Evolutionary conservation across 2,797 vertebrate genomes (phyloP).

Genomic region (Sandelia bainsii): DNA sequence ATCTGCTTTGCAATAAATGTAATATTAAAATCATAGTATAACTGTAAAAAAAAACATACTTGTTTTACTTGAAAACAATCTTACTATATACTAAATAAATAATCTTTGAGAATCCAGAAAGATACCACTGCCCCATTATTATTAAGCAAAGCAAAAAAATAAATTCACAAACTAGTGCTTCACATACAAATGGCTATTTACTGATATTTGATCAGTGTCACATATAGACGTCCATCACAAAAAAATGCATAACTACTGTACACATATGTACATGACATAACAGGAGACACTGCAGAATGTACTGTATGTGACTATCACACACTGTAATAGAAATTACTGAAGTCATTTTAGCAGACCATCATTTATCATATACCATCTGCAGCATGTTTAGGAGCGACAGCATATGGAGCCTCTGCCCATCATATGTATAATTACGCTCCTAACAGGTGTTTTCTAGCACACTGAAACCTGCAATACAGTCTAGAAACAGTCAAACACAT

Average conservation of each 20-base stretch:
- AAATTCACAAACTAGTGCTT: too few relatives aligned
- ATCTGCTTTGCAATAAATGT: too few relatives aligned
- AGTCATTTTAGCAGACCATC: conserved; percentile 38
- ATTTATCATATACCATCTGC: conserved; percentile 76
- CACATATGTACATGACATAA: conserved; percentile 40
- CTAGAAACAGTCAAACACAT: conserved; percentile 60
- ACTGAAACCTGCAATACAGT: conserved; percentile 82
- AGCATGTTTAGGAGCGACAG: conserved; percentile 62
- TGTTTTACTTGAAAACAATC: too few relatives aligned
- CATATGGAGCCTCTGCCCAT: conserved; percentile 57
- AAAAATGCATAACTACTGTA: conserved; percentile 31
- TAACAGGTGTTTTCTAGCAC: conserved; percentile 82
- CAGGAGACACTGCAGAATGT: conserved; percentile 14
- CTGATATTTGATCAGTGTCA: conserved; percentile 13
- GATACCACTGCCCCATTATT: too few relatives aligned
- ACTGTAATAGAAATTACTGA: conserved; percentile 41
- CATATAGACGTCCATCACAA: conserved; percentile 21
- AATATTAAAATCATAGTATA: too few relatives aligned
- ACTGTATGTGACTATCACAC: conserved; percentile 30
- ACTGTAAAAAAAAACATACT: too few relatives aligned
- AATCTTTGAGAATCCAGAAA: neutral
- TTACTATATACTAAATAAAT: too few relatives aligned
- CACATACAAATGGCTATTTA: conserved; percentile 30
- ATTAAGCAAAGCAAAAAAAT: too few relatives aligned
- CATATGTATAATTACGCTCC: conserved; percentile 81